Base-by-base conservation (phyloP, 1,140 invertebrate genomes). In the Temnothorax curvispinosus region DNA sequence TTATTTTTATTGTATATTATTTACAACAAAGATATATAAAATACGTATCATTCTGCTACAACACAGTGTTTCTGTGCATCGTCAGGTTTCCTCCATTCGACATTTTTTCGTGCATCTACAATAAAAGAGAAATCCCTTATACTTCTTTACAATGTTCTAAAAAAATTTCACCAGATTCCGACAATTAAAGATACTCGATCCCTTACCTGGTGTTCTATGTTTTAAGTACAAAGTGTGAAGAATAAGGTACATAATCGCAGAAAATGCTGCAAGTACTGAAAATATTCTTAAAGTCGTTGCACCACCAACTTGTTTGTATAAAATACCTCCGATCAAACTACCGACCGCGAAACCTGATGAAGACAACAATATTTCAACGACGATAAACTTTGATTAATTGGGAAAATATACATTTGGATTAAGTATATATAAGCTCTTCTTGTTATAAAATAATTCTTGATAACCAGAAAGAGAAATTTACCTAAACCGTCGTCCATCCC, bases 401-500 rank as follows among this genome's bases (percentile, higher is more conserved):
- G 0, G 21, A 69, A 69, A n/a, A 27, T 7, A 80, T 58, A 35
- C 35, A 64, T 35, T 50, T n/a, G 35, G 21, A 27, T 47, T 21
- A 50, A 7, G 32, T 47, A 2, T 44, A 3, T 13, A 9, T n/a
- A 58, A 75, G 58, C 1, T 27, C 13, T 32, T 67, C 56, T 27
- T 27, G 27, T 80, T 27, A 64, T 9, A 41, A 41, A 47, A 65
- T 58, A 8, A 21, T 54, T 47, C 32, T 58, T 18, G 6, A 13
- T 41, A 76, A 85, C 8, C 21, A 7, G 9, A 0, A 41, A 38
- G 58, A 1, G 21, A 81, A 38, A 11, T 94, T 95, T 93, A 97
- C 97, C 97, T 32, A 98, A 95, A 0, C 97, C 97, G 88, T 98
- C 97, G 90, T 98, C 97, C 96, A 98, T 97, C 27, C 97, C 97